Conservation (phyloP, 2,797 vertebrate genomes). For the Xenops minutus region DNA sequence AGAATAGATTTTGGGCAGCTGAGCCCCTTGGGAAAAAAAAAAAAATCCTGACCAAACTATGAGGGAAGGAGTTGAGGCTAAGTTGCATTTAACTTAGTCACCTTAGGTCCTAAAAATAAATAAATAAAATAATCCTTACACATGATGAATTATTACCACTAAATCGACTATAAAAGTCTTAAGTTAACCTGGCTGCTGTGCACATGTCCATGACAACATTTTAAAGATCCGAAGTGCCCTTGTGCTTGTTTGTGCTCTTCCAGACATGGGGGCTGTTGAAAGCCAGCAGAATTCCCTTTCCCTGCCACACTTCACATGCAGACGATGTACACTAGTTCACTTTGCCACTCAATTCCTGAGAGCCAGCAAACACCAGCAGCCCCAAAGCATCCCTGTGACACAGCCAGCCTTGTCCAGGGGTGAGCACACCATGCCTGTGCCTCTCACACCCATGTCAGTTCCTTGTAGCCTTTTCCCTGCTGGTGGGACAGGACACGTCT, state of each 20-base stretch:
- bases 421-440: accelerated
- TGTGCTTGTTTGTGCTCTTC: neutral
- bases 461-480: neutral
- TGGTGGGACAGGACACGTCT: accelerated
- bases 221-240: neutral
- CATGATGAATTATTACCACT: neutral
- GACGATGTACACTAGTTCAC: too few relatives aligned
- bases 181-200: neutral
- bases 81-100: neutral
- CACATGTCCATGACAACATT: neutral
- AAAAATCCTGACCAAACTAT: neutral
- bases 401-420: neutral
- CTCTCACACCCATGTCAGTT: neutral
- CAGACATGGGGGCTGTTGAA: neutral
- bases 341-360: neutral
- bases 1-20: neutral
- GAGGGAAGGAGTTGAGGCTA: neutral
- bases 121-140: neutral
- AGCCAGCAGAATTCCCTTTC: neutral
- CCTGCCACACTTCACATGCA: accelerated
- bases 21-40: neutral
- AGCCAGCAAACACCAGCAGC: neutral
- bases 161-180: neutral
- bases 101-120: neutral
- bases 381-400: neutral